These are phyloP conservation scores for Lepisosteus osseus DNA, from an alignment of 2,113 vertebrate genomes.

Conservation along the genomic window DNA sequence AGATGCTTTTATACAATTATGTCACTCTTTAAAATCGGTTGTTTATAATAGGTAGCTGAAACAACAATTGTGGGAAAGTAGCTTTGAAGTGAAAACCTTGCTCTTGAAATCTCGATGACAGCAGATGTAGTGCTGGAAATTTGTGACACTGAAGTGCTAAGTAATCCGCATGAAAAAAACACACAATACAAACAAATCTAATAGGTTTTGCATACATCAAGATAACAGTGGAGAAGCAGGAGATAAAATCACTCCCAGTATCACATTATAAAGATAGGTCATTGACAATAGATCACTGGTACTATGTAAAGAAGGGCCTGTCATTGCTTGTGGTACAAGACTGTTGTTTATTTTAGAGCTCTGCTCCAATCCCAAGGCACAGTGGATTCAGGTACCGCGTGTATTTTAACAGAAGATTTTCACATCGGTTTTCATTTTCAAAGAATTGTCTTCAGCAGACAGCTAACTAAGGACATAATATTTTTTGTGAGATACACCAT, in stretches of 20 bases:
- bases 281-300: slow-evolving; percentile 32
- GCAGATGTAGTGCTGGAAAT: slow-evolving; percentile 37
- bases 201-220: slow-evolving; percentile 16
- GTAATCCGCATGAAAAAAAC: slow-evolving; percentile 51
- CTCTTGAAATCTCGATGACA: slow-evolving; percentile 31
- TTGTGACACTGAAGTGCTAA: slow-evolving; percentile 40
- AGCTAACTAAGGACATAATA: too few species aligned
- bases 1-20: slow-evolving; percentile 62
- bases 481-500: too few species aligned
- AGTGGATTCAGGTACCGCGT: too few species aligned
- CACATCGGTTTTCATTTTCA: too few species aligned
- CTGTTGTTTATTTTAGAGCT: slow-evolving; percentile 34
- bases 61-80: slow-evolving; percentile 51
- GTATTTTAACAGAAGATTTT: too few species aligned
- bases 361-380: too few species aligned
- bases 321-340: slow-evolving; percentile 36
- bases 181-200: slow-evolving; percentile 32
- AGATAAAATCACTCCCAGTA: slow-evolving; percentile 4
- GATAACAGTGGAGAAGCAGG: not conserved
- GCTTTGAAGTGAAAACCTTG: slow-evolving; percentile 49
- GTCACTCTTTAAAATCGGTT: slow-evolving; percentile 56
- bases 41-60: slow-evolving; percentile 64
- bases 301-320: not conserved
- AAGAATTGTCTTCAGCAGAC: too few species aligned
- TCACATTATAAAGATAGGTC: slow-evolving; percentile 26